phyloP scores from a whole-genome alignment of 1,140 invertebrate species.

The Orchesella cincta region DNA sequence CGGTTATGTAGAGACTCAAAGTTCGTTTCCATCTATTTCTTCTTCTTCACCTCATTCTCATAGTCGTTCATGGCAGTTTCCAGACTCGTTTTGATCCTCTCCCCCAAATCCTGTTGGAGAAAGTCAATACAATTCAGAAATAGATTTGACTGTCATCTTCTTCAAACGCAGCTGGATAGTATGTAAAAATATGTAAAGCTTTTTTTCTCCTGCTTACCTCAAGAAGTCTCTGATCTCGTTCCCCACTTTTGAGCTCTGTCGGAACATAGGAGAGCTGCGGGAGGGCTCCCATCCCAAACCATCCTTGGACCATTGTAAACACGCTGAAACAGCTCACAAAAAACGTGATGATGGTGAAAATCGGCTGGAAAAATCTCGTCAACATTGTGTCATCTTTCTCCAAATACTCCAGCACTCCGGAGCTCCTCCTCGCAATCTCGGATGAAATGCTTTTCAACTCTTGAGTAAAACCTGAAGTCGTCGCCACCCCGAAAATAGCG shows the following conservation, averaged over 20 bases:
- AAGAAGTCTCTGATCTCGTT: not conserved
- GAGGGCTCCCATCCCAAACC: not conserved
- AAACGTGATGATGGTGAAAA: not conserved
- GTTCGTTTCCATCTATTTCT: not conserved
- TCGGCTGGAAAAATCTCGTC: not conserved
- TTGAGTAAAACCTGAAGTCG: not conserved
- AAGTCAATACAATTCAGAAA: not conserved
- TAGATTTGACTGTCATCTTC: not conserved
- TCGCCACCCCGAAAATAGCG: not conserved
- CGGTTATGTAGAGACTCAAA: not conserved
- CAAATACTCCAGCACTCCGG: not conserved
- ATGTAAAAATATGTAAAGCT: not conserved
- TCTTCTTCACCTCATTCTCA: not conserved
- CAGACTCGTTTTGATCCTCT: not conserved
- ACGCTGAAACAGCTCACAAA: not conserved
- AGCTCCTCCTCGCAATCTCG: not conserved
- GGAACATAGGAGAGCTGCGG: not conserved
- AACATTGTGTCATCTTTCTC: not conserved
- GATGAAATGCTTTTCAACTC: not conserved
- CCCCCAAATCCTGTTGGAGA: not conserved
- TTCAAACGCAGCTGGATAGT: too few species aligned
- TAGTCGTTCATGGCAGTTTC: not conserved
- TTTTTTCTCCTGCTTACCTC: not conserved
- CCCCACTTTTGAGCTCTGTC: not conserved
- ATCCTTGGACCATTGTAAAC: not conserved